These are phyloP conservation scores for Rhinoptilus africanus DNA, from an alignment of 2,113 vertebrate species.

Conservation along the genomic window DNA sequence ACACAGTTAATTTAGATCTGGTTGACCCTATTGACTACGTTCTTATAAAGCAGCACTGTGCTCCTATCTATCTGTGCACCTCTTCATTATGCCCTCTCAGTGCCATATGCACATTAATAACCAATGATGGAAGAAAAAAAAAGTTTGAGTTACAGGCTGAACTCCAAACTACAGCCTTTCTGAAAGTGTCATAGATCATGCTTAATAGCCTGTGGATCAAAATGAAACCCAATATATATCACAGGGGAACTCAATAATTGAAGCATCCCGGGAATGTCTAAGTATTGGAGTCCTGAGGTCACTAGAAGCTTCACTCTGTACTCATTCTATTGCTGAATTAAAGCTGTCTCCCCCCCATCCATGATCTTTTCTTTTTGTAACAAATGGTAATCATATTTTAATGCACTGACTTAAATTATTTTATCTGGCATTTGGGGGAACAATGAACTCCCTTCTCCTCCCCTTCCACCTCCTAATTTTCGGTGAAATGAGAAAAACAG, in stretches of 20 bases:
- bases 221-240: conserved; percentile 43
- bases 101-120: neutral
- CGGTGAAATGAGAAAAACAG: neutral
- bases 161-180: neutral
- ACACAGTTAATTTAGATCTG: neutral
- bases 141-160: neutral
- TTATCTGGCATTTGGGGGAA: neutral
- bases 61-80: neutral
- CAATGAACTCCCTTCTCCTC: neutral
- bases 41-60: neutral
- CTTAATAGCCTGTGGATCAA: conserved; percentile 43
- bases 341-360: neutral
- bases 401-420: neutral
- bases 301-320: neutral
- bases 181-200: conserved; percentile 45
- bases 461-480: neutral
- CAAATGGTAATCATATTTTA: neutral
- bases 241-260: conserved; percentile 46
- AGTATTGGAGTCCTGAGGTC: neutral
- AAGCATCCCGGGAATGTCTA: conserved; percentile 30
- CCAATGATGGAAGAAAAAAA: neutral
- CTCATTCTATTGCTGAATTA: neutral
- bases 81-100: neutral
- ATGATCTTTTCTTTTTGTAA: neutral
- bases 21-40: neutral